Conservation (phyloP, 1,140 invertebrate species). For the Drosophila mauritiana region DNA sequence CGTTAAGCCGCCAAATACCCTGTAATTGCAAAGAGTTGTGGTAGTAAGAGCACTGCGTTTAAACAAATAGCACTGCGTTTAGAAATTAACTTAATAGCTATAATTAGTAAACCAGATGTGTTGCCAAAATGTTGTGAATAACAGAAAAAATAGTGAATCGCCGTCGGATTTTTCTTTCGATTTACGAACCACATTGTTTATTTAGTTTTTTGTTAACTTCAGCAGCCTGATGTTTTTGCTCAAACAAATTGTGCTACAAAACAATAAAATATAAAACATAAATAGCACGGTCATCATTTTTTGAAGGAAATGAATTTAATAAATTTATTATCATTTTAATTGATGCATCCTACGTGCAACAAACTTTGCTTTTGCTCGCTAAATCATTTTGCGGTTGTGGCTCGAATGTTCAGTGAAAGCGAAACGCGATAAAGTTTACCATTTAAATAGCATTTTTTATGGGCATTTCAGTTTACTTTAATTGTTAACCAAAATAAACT, state of each 20-base stretch:
- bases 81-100: background rate
- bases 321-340: background rate
- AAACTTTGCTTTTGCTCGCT: conserved; percentile 1
- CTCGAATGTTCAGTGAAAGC: background rate
- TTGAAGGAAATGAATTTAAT: background rate
- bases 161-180: background rate
- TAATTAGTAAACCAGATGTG: too few species aligned
- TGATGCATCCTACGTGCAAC: background rate
- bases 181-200: too few species aligned
- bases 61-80: background rate
- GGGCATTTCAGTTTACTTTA: background rate
- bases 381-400: conserved; percentile 2
- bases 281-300: background rate
- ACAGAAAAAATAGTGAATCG: background rate
- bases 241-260: too few species aligned
- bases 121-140: too few species aligned
- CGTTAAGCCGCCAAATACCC: conserved; percentile 7
- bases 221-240: too few species aligned
- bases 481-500: background rate
- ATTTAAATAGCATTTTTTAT: background rate
- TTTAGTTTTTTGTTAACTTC: too few species aligned
- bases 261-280: background rate
- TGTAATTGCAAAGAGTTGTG: too few species aligned
- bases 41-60: background rate
- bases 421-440: conserved; percentile 7